These are phyloP conservation scores for Orthonyx spaldingii DNA, from an alignment of 2,113 vertebrate species.

Conservation along the genomic window DNA sequence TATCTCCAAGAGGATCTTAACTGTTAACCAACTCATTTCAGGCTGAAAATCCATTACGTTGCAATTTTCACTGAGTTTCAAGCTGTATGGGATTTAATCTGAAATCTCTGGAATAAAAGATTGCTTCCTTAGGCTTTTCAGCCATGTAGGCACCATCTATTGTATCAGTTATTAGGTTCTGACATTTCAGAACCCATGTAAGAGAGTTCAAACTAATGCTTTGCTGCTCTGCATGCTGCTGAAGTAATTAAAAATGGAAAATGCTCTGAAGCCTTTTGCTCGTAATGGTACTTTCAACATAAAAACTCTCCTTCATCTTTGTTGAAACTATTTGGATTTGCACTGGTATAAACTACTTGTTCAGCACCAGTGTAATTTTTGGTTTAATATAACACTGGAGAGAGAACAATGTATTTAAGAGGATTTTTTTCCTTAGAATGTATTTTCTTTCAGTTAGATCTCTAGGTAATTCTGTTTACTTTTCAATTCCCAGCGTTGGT, in stretches of 20 bases:
- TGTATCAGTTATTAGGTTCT: neutral
- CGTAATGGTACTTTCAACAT: neutral
- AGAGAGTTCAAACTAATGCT: neutral
- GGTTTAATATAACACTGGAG: neutral
- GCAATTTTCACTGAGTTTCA: slow-evolving; percentile 10
- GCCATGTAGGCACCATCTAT: neutral
- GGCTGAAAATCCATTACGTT: slow-evolving; percentile 9
- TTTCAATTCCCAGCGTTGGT: neutral
- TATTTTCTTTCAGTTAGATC: neutral
- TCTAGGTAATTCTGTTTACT: slow-evolving; percentile 4
- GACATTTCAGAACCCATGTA: neutral
- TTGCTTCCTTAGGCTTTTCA: neutral
- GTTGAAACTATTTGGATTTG: neutral
- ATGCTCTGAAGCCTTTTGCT: neutral
- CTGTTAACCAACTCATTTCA: slow-evolving; percentile 1
- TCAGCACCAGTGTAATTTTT: neutral
- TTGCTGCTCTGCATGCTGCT: neutral
- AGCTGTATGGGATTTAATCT: neutral
- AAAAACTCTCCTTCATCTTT: neutral
- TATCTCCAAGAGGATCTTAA: neutral
- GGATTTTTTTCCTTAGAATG: neutral
- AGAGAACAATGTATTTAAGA: neutral
- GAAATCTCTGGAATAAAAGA: neutral
- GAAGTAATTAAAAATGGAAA: slow-evolving; percentile 19
- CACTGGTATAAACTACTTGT: neutral